Evolutionary conservation across 2,888 invertebrate genomes (phyloP), one percentile per base, ranked within the genome.

Genomic region (Endotricha flammealis): DNA sequence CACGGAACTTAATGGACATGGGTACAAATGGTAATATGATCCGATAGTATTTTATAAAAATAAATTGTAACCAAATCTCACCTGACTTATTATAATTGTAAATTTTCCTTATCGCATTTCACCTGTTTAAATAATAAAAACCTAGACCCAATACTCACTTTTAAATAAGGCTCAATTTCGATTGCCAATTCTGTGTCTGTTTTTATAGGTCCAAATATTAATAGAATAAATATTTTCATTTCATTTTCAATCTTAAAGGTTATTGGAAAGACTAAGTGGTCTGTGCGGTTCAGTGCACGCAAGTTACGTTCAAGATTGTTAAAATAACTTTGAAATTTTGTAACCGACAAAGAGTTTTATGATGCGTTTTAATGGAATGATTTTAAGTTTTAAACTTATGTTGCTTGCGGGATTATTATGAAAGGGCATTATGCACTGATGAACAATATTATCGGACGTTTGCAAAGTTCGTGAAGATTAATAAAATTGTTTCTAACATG

Each of bases 211-310:
- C 16, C n/a, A 7, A 13, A 34, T 41, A 39, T 37, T 37, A 39
- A 30, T 5, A 28, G 37, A 25, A 41, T 35, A 39, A 41, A 41
- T 44, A 41, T 44, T 44, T 30, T 25, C 34, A 12, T 36, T 39
- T 38, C 25, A 32, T 30, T 36, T 30, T 32, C 30, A 13, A 39
- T 33, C 12, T 13, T 32, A 1, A 12, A 30, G 20, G 8, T 30
- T 12, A 3, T 12, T 9, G 20, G 11, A 20, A 20, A 6, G 20
- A 20, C 7, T 20, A 8, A 10, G 2, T 10, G 20, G 9, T 10
- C 12, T 4, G 16, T 11, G 22, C 11, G 30, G 20, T 10, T 12
- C 12, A 12, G 4, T 30, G 30, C 8, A 30, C 20, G 5, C 4
- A 7, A n/a, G 16, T 16, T n/a, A n/a, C n/a, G n/a, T n/a, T 29